Conservation (phyloP, 2,113 vertebrate species). For the Chlorodrepanis virens region DNA sequence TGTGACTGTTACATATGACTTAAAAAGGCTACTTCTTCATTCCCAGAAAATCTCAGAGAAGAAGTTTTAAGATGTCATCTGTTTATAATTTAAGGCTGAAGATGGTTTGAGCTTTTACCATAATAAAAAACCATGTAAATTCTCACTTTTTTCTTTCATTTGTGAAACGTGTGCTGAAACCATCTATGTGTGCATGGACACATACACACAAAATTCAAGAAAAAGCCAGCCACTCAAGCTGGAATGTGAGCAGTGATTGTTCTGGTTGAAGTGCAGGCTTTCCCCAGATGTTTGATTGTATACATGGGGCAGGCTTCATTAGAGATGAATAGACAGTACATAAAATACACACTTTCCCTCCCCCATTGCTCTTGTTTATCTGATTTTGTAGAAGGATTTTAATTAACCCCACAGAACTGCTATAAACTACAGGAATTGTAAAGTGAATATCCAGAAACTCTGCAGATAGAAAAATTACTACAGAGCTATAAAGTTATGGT, state of each 20-base stretch:
- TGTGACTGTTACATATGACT: background rate
- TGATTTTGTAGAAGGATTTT: slow-evolving; percentile 28
- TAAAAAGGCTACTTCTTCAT: background rate
- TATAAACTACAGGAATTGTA: background rate
- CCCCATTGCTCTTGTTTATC: background rate
- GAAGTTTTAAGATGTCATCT: background rate
- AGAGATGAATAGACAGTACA: background rate
- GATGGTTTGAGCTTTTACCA: background rate
- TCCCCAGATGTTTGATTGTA: slow-evolving; percentile 3
- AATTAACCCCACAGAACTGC: slow-evolving; percentile 3
- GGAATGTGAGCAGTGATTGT: background rate
- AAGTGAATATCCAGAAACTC: background rate
- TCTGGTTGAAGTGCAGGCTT: background rate
- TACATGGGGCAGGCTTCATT: background rate
- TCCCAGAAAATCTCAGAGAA: background rate
- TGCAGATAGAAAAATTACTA: background rate
- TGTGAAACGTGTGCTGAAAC: background rate
- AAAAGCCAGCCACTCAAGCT: background rate
- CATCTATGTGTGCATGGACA: background rate
- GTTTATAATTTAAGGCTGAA: background rate
- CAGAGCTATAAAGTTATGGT: background rate
- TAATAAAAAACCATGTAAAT: background rate
- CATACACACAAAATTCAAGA: background rate
- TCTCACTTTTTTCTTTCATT: background rate
- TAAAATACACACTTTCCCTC: background rate